Percentiles rank a stretch among this genome's conserved stretches.
These are phyloP conservation scores for Nomada fabriciana DNA, from an alignment of 2,888 invertebrate species.

Conservation along the genomic window DNA sequence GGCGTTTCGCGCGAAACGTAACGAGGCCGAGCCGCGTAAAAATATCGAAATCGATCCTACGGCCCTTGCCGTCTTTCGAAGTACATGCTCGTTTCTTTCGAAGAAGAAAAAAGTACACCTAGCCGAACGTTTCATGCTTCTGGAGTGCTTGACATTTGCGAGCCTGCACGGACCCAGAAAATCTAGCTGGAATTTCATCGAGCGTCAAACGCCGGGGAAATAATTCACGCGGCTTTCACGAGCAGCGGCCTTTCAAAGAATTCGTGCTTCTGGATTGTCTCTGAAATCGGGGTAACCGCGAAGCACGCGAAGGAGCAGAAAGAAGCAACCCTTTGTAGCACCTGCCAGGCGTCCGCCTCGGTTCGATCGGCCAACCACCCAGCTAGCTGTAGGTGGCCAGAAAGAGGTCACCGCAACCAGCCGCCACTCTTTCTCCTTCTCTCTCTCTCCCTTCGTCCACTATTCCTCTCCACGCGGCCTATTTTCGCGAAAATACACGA, in stretches of 20 bases:
- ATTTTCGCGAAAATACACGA: constrained; percentile 72
- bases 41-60: constrained; percentile 10
- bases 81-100: constrained; percentile 38
- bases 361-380: constrained; percentile 45
- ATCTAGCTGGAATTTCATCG: too few species aligned
- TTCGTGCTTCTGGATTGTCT: neutral
- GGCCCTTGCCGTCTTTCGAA: constrained; percentile 33
- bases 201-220: too few species aligned
- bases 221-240: too few species aligned
- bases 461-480: constrained; percentile 70
- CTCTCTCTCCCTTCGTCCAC: constrained; percentile 24
- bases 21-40: neutral
- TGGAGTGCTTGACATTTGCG: constrained; percentile 18
- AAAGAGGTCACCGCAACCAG: constrained; percentile 56
- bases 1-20: neutral
- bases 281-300: neutral
- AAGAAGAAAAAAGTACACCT: neutral
- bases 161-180: too few species aligned
- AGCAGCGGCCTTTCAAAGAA: too few species aligned
- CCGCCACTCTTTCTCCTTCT: constrained; percentile 50
- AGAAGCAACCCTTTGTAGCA: constrained; percentile 56
- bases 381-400: constrained; percentile 28
- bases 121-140: constrained; percentile 25
- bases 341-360: constrained; percentile 43
- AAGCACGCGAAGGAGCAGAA: constrained; percentile 5